A percentile compares a stretch with the other conserved stretches of the same genome.
These are phyloP conservation scores for Azorinus chamasolen DNA, from an alignment of 2,888 invertebrate genomes.

Conservation along the genomic window DNA sequence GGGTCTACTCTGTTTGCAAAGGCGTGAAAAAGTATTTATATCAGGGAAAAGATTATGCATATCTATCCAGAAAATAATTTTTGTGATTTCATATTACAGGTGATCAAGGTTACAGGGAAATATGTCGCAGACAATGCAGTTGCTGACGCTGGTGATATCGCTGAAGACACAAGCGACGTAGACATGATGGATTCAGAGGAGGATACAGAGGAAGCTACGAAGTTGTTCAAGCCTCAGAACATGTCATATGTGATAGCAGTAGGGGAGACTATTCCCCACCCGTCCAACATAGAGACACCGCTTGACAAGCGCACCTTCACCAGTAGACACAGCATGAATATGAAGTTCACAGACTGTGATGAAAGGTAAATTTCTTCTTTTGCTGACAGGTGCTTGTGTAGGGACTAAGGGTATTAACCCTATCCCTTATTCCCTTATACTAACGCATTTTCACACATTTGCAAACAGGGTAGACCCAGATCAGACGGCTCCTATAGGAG, in stretches of 20 bases:
- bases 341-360: slow-evolving; percentile 98
- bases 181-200: slow-evolving; percentile 43
- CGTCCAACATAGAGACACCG: slow-evolving; percentile 96
- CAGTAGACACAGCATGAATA: slow-evolving; percentile 96
- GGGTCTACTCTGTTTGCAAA: too few species aligned
- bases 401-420: too few species aligned
- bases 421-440: too few species aligned
- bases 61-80: too few species aligned
- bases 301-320: slow-evolving; percentile 95
- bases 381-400: neutral
- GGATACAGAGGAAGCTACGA: slow-evolving; percentile 37
- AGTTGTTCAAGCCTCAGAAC: slow-evolving; percentile 15
- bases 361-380: slow-evolving; percentile 90
- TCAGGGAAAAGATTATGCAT: neutral
- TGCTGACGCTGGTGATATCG: neutral
- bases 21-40: neutral
- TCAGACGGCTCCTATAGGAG: too few species aligned
- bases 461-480: too few species aligned
- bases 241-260: slow-evolving; percentile 89
- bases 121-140: slow-evolving; percentile 31
- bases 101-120: slow-evolving; percentile 47
- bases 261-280: slow-evolving; percentile 94
- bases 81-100: slow-evolving; percentile 24
- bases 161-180: slow-evolving; percentile 5
- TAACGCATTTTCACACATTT: too few species aligned